Evolutionary conservation across 1,140 invertebrate genomes (phyloP), one percentile per base, ranked within the genome.

Genomic region (Neelides sp.): DNA sequence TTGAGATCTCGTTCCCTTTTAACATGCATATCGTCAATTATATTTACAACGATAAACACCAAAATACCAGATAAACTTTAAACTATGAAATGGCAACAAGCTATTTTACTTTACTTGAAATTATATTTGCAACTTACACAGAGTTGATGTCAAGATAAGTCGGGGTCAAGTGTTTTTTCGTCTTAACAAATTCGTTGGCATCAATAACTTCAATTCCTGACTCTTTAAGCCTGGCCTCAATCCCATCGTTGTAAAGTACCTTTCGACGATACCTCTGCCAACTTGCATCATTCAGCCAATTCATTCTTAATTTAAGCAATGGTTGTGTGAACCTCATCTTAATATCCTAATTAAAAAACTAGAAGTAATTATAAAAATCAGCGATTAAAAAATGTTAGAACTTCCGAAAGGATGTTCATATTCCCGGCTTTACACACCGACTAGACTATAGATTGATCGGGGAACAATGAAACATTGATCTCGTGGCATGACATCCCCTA

Each of bases 161-260:
- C 32, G 24, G 20, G 47, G 55, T 42, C 50, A 51, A 22, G 50
- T 48, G 17, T 50, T 26, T 10, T 45, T 48, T 3, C 57, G 30
- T 40, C 32, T 26, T 37, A 34, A 48, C 47, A 54, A 48, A 57
- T 42, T 61, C 52, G 51, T 54, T 55, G 4, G 55, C 49, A 46
- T 61, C 58, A 34, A 52, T 34, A 5, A 61, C 46, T 4, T 43
- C n/a, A 30, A 48, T 28, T 3, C 58, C 58, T 15, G 19, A 23
- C 13, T 40, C 37, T 0, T 28, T 26, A 8, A 61, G 43, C 17
- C 27, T 46, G 10, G 19, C 12, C 5, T 39, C 24, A 8, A 34
- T 36, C 17, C 12, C 27, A 12, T 37, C 23, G 12, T 54, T 32
- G 4, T 2, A 3, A 12, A 57, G 23, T 7, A 2, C 28, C 8